Percentiles rank a stretch among this genome's conserved stretches.
These are phyloP conservation scores for Crenuchus spilurus DNA, from an alignment of 2,797 vertebrate genomes.

Conservation along the genomic window DNA sequence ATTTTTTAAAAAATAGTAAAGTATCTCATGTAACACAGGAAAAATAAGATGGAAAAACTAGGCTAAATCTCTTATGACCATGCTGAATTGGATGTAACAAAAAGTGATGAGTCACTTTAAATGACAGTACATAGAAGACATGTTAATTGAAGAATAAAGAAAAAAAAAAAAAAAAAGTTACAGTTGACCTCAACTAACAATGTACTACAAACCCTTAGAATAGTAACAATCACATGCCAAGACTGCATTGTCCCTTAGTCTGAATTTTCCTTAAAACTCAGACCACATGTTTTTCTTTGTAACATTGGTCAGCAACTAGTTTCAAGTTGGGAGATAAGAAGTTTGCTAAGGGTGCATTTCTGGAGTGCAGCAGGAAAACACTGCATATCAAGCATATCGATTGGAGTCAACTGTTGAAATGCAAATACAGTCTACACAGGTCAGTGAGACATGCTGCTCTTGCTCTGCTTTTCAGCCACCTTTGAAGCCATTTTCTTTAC, in stretches of 20 bases:
- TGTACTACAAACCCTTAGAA: background rate
- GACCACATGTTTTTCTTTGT: background rate
- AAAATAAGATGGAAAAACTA: background rate
- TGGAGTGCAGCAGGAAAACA: slow-evolving; percentile 11
- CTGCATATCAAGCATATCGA: background rate
- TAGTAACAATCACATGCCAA: background rate
- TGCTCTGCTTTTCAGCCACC: background rate
- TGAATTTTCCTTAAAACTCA: slow-evolving; percentile 1
- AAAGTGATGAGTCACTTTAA: background rate
- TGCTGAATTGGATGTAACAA: background rate
- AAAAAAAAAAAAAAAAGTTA: background rate
- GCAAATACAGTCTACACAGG: slow-evolving; percentile 7
- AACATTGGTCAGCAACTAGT: slow-evolving; percentile 1
- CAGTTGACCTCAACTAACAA: background rate
- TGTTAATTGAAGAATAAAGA: background rate
- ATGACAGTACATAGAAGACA: background rate
- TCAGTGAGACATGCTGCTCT: slow-evolving; percentile 1
- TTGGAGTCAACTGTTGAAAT: background rate
- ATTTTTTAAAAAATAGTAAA: background rate
- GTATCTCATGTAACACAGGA: background rate
- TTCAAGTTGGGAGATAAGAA: slow-evolving; percentile 9
- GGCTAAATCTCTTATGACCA: background rate
- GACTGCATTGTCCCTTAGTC: background rate
- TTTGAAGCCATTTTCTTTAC: slow-evolving; percentile 14
- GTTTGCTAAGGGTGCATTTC: background rate